phyloP scores from a whole-genome alignment of 1,140 invertebrate genomes.

The Subanguina moxae region DNA sequence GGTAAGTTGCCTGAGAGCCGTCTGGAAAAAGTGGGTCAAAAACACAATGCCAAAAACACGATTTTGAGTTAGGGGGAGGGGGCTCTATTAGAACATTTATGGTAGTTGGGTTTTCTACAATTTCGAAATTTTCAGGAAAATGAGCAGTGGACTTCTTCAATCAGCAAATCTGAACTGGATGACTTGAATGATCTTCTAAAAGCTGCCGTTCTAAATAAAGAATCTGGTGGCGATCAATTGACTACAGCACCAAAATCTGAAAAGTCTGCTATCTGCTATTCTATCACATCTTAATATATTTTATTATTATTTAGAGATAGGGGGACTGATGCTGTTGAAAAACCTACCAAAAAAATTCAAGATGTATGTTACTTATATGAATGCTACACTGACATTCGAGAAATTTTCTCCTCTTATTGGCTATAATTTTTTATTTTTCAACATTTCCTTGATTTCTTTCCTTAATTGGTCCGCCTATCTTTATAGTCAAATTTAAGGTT shows the following conservation, averaged over 20 bases:
- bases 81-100: too few relatives aligned
- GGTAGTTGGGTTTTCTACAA: too few relatives aligned
- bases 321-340: not conserved
- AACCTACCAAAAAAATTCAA: not conserved
- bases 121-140: not conserved
- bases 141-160: not conserved
- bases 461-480: too few relatives aligned
- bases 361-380: not conserved
- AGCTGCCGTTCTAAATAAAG: slow-evolving; percentile 9
- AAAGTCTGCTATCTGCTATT: not conserved
- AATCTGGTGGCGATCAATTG: not conserved
- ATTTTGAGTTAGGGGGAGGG: too few relatives aligned
- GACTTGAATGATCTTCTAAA: slow-evolving; percentile 18
- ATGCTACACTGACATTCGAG: too few relatives aligned
- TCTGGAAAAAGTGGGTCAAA: too few relatives aligned
- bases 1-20: too few relatives aligned
- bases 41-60: too few relatives aligned
- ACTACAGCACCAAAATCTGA: not conserved
- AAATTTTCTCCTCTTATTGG: too few relatives aligned
- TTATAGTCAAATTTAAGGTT: too few relatives aligned
- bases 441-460: too few relatives aligned
- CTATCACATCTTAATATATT: not conserved
- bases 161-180: slow-evolving; percentile 14
- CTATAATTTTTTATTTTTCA: too few relatives aligned
- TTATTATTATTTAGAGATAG: not conserved